Evolutionary conservation across 2,113 vertebrate genomes (phyloP), one percentile per base, ranked within the genome.

Genomic region (Mormoops blainvillei): DNA sequence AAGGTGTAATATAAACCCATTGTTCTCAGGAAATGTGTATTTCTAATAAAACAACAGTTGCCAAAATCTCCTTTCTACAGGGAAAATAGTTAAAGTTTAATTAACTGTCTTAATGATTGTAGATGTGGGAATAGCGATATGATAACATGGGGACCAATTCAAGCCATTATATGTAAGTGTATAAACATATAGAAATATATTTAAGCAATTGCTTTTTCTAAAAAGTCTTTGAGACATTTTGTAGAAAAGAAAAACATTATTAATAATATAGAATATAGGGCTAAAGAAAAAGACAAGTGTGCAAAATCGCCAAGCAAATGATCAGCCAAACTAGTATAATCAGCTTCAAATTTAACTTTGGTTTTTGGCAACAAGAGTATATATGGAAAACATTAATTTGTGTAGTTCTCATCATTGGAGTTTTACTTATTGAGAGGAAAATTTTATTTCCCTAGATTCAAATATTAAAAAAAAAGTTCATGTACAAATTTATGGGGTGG

Each of bases 51-150:
- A 77, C 18, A 65, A 38, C 8, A 48, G 31, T 81, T 88, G 38
- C 63, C 82, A 92, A 76, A 4, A 77, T 85, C 87, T 96, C 5
- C 15, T 95, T 92, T 90, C 54, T 4, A 54, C 1, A 45, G 36
- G 31, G 48, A 92, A 91, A 96, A 82, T 67, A 86, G 86, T 87
- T 95, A 82, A 94, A 85, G 13, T 97, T 97, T 96, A 88, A 96
- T 96, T 90, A 90, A 92, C 83, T 82, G 10, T 65, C 8, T 63
- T 88, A 43, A 50, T 94, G 52, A 24, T 77, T 96, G 45, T 65
- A 81, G 31, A 45, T 88, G 68, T 83, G 82, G 83, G 54, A 95
- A 82, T 78, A 95, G 36, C 89, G 77, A 61, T 91, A 93, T 41
- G 74, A 87, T 63, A 93, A 50, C 28, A 65, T 0, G 3, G 58